Conservation (phyloP, 2,797 vertebrate genomes). For the Triplophysa bombifrons region DNA sequence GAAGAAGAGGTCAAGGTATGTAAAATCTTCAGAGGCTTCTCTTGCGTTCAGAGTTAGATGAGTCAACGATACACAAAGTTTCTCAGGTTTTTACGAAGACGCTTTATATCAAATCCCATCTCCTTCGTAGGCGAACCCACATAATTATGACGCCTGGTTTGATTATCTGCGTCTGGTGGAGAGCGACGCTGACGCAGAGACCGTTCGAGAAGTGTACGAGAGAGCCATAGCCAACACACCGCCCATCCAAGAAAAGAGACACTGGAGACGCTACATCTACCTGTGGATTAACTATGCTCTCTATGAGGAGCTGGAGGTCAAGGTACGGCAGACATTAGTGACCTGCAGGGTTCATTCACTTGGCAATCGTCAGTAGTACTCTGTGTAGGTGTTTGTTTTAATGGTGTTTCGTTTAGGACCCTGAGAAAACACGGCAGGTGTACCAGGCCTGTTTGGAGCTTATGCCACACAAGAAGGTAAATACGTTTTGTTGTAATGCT, state of each 20-base stretch:
- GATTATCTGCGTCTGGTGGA: conserved; percentile 96
- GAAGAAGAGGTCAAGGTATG: conserved; percentile 97
- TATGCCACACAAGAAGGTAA: conserved; percentile 96
- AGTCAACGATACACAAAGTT: too few species aligned
- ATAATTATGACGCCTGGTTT: conserved; percentile 98
- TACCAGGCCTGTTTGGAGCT: conserved; percentile 94
- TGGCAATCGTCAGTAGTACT: background rate
- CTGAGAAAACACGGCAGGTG: conserved; percentile 91
- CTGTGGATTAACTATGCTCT: conserved; percentile 96
- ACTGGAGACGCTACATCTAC: conserved; percentile 98
- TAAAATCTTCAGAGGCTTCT: background rate
- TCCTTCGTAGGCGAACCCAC: conserved; percentile 86
- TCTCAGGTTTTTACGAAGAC: too few species aligned
- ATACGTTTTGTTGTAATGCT: too few species aligned
- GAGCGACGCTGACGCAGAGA: conserved; percentile 87
- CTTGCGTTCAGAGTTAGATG: too few species aligned
- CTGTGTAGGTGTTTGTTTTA: background rate
- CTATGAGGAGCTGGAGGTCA: conserved; percentile 95
- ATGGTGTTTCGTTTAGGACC: conserved; percentile 76
- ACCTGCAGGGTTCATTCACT: background rate
- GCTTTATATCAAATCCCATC: too few species aligned
- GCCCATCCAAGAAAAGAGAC: conserved; percentile 93
- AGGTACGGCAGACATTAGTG: conserved; percentile 71
- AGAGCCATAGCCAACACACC: conserved; percentile 93
- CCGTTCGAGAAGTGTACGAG: conserved; percentile 93